Evolutionary conservation across 2,797 vertebrate genomes (phyloP).

Genomic region (Decapterus maruadsi): DNA sequence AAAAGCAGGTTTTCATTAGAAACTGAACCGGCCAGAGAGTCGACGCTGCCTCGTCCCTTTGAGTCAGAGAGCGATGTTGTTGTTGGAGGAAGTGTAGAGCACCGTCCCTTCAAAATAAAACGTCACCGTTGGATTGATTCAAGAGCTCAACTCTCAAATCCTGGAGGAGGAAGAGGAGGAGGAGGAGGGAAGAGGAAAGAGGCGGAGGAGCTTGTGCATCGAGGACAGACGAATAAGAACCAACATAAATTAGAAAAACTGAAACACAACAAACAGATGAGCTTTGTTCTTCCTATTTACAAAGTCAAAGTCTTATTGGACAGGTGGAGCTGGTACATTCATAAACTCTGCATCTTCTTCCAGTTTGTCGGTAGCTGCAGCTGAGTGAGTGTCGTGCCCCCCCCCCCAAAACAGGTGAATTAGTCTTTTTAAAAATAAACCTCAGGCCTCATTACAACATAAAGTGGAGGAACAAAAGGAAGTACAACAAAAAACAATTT

Average conservation of each 20-base stretch:
- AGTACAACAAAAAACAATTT: conserved; percentile 15
- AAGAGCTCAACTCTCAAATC: conserved; percentile 61
- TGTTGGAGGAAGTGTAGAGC: conserved; percentile 14
- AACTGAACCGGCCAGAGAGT: conserved; percentile 7
- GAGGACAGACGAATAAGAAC: not conserved
- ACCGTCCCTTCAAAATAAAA: conserved; percentile 1
- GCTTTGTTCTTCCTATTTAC: conserved; percentile 66
- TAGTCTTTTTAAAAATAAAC: conserved; percentile 7
- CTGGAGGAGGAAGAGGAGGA: too few species aligned
- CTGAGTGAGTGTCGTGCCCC: not conserved
- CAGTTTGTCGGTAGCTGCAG: conserved; percentile 34
- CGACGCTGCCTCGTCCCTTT: conserved; percentile 18
- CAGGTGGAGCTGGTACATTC: conserved; percentile 51
- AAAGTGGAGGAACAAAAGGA: conserved; percentile 7
- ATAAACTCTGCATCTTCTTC: conserved; percentile 23
- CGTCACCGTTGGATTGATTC: conserved; percentile 10
- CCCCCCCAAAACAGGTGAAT: conserved; percentile 5
- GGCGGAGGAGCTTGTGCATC: not conserved
- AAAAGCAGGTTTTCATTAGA: not conserved
- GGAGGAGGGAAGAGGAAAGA: too few species aligned
- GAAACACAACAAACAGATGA: conserved; percentile 43
- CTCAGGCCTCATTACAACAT: conserved; percentile 7
- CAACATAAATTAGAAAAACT: conserved; percentile 51
- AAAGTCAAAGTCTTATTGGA: conserved; percentile 45
- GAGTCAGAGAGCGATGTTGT: not conserved